These are phyloP conservation scores for Steatornis caripensis DNA, from an alignment of 2,113 vertebrate species.

Conservation along the genomic window DNA sequence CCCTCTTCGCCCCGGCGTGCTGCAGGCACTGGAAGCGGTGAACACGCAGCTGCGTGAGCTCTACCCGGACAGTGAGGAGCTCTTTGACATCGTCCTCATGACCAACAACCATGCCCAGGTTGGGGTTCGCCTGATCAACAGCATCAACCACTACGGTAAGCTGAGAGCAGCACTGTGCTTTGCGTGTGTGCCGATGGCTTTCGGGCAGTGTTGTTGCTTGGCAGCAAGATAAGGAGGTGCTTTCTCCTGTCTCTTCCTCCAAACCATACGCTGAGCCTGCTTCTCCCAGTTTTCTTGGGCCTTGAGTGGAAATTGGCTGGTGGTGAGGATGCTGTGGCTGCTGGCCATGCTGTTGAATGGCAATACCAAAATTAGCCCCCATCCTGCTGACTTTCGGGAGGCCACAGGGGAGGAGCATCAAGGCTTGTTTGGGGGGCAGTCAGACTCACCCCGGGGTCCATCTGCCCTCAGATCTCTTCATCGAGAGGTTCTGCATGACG, in stretches of 20 bases:
- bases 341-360: neutral
- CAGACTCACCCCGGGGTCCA: neutral
- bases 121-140: conserved; percentile 92
- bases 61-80: conserved; percentile 89
- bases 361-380: too few relatives aligned
- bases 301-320: neutral
- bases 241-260: neutral
- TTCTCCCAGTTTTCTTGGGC: neutral
- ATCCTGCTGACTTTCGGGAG: neutral
- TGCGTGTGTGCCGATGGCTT: fast-evolving
- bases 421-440: neutral
- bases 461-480: conserved; percentile 80
- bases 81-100: conserved; percentile 95
- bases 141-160: conserved; percentile 94
- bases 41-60: conserved; percentile 84
- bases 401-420: fast-evolving
- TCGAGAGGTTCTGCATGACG: conserved; percentile 96
- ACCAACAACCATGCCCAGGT: conserved; percentile 95
- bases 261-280: fast-evolving
- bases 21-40: conserved; percentile 91
- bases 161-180: neutral
- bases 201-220: fast-evolving
- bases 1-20: neutral
- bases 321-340: neutral
- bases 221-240: neutral